Evolutionary conservation across 2,888 invertebrate genomes (phyloP), one percentile per base, ranked within the genome.

Genomic region (Latrodectus elegans): DNA sequence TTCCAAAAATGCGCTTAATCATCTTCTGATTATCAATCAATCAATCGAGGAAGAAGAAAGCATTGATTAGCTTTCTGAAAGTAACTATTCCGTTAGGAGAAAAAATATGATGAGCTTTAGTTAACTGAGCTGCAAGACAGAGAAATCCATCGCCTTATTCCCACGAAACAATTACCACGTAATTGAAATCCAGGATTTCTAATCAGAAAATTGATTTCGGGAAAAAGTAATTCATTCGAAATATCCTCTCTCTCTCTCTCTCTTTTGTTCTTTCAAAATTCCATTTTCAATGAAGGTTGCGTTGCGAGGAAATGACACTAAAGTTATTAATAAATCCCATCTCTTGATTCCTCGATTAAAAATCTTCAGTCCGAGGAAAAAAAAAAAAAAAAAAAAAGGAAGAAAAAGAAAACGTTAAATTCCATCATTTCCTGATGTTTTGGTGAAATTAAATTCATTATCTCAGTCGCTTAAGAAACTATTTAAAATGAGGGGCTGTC

Each of bases 161-260:
- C 11, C 60, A 15, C 60, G 60, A 60, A 60, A 60, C 60, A 60
- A 60, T 60, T 60, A 60, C 60, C n/a, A 15, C 12, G 60, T 15
- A 60, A 60, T 60, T 60, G 60, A 60, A 60, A 15, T 60, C n/a
- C 60, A 12, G n/a, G n/a, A n/a, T 60, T 60, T n/a, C 14, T n/a
- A n/a, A 15, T 60, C 12, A n/a, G 60, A 60, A 60, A 15, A 60
- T 60, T 60, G 60, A 60, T 60, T 60, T 60, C 12, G 12, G 11
- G 12, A 15, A 60, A 60, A 60, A 60, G 60, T 60, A 60, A 60
- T 60, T 60, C 60, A 60, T 60, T 60, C 60, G n/a, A 60, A 60
- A 60, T 12, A 60, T 60, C 60, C 14, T 12, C n/a, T n/a, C n/a
- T n/a, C n/a, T n/a, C n/a, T n/a, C n/a, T n/a, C n/a, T n/a, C n/a